Base-by-base conservation (phyloP, 1,140 invertebrate genomes). In the Branchinecta lindahli region DNA sequence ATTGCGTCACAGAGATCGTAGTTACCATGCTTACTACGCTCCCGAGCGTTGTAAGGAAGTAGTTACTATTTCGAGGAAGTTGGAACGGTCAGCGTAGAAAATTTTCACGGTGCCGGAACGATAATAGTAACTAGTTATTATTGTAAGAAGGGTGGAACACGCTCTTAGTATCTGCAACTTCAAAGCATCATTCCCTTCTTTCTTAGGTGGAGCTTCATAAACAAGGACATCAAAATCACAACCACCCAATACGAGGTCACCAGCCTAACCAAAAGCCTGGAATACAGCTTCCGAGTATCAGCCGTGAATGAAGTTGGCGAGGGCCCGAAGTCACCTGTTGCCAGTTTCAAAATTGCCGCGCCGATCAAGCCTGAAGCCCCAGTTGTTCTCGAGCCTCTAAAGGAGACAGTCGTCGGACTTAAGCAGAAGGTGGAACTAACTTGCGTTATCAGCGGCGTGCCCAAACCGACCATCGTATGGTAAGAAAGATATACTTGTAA, bases 381-480 rank as follows among this genome's bases (percentile, higher is more conserved):
- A 15, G 80, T 81, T 8, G 81, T 88, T 46, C 80, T 85, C 52
- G 85, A 88, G 74, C 79, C 83, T 12, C 76, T 89, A 18, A 81
- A 83, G 74, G 83, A 87, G 75, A 76, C 82, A n/a, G 75, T 82
- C 3, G 79, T 79, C 61, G 82, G 82, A 71, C 78, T 85, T 7
- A 79, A 78, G 73, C 84, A 85, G 79, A 83, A 78, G 75, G 82
- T 83, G 72, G 88, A 84, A 73, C 80, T 94, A 61, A 83, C 84
- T 18, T 87, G 90, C 76, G 85, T 89, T 66, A 87, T 91, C 75
- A 85, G 85, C 70, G 94, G 91, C n/a, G 80, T 86, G 74, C 92
- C 93, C 6, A 80, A 84, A 76, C 93, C 94, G n/a, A 86, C 84
- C 73, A 85, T 94, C 8, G 85, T 83, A 72, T 96, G 93, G 93